phyloP scores from a whole-genome alignment of 1,140 invertebrate species.

The Aphaenogaster rudis region DNA sequence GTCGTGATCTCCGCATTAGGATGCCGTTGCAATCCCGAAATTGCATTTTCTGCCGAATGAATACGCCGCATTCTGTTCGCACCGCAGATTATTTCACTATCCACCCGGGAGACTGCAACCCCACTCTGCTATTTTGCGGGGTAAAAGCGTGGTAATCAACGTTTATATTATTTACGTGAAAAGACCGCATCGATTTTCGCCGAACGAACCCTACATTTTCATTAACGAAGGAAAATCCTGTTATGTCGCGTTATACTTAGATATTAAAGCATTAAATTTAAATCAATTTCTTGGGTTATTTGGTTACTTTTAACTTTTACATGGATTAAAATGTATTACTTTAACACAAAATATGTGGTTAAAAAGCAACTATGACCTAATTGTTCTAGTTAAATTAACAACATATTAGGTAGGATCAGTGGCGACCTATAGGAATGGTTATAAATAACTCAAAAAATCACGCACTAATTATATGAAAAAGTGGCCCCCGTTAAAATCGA shows the following conservation, averaged over 20 bases:
- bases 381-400: too few species aligned
- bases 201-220: neutral
- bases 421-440: too few species aligned
- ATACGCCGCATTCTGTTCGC: slow-evolving; percentile 16
- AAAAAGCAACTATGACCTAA: too few species aligned
- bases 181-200: neutral
- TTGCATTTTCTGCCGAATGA: slow-evolving; percentile 37
- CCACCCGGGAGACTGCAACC: neutral
- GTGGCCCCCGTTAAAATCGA: too few species aligned
- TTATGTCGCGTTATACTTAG: neutral
- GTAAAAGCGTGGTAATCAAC: neutral
- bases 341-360: too few species aligned
- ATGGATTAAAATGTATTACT: too few species aligned
- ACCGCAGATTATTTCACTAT: slow-evolving; percentile 25
- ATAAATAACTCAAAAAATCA: too few species aligned
- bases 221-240: neutral
- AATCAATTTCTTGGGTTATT: too few species aligned
- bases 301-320: too few species aligned
- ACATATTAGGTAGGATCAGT: too few species aligned
- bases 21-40: neutral
- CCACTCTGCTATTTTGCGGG: neutral
- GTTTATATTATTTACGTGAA: slow-evolving; percentile 21
- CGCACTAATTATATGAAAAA: too few species aligned
- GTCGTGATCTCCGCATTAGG: neutral
- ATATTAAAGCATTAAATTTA: too few species aligned